Conservation (phyloP, 2,888 invertebrate genomes). For the Heteropelma amictum region DNA sequence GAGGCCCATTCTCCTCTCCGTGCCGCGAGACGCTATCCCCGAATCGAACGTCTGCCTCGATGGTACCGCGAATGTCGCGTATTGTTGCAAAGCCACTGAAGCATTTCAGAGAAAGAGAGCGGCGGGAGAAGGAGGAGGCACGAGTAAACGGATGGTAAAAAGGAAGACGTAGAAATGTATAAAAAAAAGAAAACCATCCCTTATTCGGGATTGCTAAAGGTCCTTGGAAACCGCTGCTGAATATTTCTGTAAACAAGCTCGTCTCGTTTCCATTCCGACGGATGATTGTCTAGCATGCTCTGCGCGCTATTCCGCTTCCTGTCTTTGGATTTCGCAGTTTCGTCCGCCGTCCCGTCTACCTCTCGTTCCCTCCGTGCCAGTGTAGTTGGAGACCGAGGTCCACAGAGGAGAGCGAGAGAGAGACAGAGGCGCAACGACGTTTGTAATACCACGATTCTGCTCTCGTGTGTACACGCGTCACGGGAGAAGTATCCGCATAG, state of each 20-base stretch:
- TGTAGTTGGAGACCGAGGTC: conserved; percentile 31
- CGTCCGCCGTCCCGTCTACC: neutral
- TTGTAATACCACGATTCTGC: neutral
- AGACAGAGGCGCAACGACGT: conserved; percentile 12
- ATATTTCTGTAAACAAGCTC: conserved; percentile 17
- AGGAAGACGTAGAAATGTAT: neutral
- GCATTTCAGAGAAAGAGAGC: conserved; percentile 33
- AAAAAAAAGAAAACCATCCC: conserved; percentile 22
- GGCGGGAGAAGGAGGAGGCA: neutral
- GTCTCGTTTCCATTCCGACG: conserved; percentile 39
- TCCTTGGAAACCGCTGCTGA: conserved; percentile 6
- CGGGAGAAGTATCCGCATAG: conserved; percentile 9
- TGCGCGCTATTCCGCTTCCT: conserved; percentile 37
- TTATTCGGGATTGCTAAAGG: conserved; percentile 15
- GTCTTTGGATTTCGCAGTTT: conserved; percentile 13
- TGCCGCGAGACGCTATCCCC: conserved; percentile 16
- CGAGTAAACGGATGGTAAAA: neutral
- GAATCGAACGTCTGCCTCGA: conserved; percentile 14
- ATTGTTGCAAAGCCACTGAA: conserved; percentile 35
- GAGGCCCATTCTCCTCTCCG: neutral
- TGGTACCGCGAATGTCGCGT: conserved; percentile 23
- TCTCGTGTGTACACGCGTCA: conserved; percentile 1
- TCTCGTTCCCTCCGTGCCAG: conserved; percentile 30
- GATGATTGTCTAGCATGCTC: conserved; percentile 50
- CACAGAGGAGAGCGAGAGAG: conserved; percentile 30